Conservation (phyloP, 2,113 vertebrate genomes). For the Caranx ignobilis region DNA sequence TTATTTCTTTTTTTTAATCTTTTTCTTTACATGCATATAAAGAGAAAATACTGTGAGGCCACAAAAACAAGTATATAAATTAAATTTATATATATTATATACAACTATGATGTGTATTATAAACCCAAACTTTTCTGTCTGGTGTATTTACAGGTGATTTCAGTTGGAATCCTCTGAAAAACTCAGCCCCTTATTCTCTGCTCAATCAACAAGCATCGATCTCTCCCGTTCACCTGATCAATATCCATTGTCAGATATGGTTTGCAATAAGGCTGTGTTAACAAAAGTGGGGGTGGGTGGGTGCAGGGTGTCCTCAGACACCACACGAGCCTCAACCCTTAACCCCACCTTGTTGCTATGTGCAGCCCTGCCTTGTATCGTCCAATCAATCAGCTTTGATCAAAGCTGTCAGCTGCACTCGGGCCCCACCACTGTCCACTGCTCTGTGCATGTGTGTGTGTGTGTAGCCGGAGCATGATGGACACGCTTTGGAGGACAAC, state of each 20-base stretch:
- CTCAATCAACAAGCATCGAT: slow-evolving; percentile 70
- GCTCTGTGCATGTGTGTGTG: slow-evolving; percentile 3
- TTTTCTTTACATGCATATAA: background rate
- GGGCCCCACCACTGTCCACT: slow-evolving; percentile 6
- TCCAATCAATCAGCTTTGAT: slow-evolving; percentile 68
- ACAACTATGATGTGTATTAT: no score
- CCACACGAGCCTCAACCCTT: slow-evolving; percentile 37
- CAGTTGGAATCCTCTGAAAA: background rate
- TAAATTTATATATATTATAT: background rate
- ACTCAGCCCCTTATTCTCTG: slow-evolving; percentile 23
- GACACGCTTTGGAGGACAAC: slow-evolving; percentile 15
- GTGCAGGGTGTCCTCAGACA: slow-evolving; percentile 12
- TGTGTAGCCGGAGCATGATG: slow-evolving; percentile 2
- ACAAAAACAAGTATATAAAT: background rate
- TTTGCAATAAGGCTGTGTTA: slow-evolving; percentile 57
- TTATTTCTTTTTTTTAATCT: background rate
- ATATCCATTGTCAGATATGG: slow-evolving; percentile 71
- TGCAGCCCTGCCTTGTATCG: slow-evolving; percentile 33
- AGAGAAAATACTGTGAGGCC: background rate
- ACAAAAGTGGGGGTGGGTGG: slow-evolving; percentile 3
- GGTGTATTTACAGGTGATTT: background rate
- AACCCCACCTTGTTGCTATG: slow-evolving; percentile 38
- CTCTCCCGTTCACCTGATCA: slow-evolving; percentile 50
- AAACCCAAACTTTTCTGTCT: background rate
- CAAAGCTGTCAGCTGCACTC: slow-evolving; percentile 61